Conservation (phyloP, 2,888 invertebrate species). For the Zelleria hepariella region DNA sequence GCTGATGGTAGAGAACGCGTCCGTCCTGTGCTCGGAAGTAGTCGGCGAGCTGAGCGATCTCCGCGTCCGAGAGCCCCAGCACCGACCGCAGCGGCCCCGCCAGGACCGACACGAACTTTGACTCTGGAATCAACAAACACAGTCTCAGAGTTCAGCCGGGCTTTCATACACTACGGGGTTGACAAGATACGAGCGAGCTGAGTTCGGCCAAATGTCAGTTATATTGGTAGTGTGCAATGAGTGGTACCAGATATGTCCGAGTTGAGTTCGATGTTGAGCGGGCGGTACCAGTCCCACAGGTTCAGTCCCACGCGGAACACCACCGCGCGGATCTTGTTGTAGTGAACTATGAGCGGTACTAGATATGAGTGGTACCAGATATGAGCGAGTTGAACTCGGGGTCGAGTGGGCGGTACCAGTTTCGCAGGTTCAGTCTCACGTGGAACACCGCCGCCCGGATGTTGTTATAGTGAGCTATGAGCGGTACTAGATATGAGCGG, state of each 20-base stretch:
- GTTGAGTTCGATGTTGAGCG: conserved; percentile 77
- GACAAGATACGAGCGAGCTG: too few species aligned
- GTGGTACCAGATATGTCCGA: conserved; percentile 78
- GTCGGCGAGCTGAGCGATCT: conserved; percentile 80
- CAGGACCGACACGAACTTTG: conserved; percentile 80
- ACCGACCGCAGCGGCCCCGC: conserved; percentile 76
- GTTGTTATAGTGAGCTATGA: too few species aligned
- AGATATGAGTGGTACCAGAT: too few species aligned
- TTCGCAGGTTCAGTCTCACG: conserved; percentile 79
- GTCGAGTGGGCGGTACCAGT: conserved; percentile 79
- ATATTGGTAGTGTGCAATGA: too few species aligned
- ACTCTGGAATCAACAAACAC: conserved; percentile 70
- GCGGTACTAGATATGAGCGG: too few species aligned
- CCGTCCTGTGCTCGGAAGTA: conserved; percentile 87
- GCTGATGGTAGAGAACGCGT: conserved; percentile 80
- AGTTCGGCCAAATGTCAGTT: too few species aligned
- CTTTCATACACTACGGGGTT: too few species aligned
- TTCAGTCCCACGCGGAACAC: conserved; percentile 80
- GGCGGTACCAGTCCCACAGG: conserved; percentile 79
- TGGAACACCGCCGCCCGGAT: conserved; percentile 82
- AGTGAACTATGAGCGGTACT: too few species aligned
- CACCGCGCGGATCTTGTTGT: conserved; percentile 84
- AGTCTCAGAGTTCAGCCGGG: background rate
- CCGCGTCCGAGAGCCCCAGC: conserved; percentile 79
- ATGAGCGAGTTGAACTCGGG: conserved; percentile 77